phyloP scores from a whole-genome alignment of 23 tunicate genomes.

The Ciona savignyi region DNA sequence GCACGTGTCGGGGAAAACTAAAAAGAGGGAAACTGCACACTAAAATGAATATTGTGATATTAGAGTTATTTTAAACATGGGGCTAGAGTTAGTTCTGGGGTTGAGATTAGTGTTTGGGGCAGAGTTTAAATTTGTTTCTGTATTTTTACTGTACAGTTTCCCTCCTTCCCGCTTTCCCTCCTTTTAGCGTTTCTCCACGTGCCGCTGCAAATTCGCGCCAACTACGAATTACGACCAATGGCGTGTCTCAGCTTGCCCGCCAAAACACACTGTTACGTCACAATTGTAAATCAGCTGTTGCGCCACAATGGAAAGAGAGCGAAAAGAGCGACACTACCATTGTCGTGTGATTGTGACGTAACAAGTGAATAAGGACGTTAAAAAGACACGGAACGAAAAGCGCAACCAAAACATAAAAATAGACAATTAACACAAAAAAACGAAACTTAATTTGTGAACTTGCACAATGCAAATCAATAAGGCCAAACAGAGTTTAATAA shows the following conservation, averaged over 20 bases:
- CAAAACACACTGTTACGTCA: neutral
- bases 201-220: neutral
- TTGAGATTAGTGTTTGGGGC: too few relatives aligned
- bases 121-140: too few relatives aligned
- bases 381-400: neutral
- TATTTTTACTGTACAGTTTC: neutral
- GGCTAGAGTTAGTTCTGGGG: too few relatives aligned
- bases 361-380: neutral
- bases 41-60: too few relatives aligned
- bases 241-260: neutral
- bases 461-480: too few relatives aligned
- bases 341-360: neutral
- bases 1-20: too few relatives aligned
- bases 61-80: too few relatives aligned
- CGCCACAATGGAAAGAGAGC: neutral
- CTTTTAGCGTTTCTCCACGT: too few relatives aligned
- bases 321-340: neutral
- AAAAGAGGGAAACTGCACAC: too few relatives aligned
- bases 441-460: too few relatives aligned
- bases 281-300: neutral
- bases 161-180: neutral
- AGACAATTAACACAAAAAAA: too few relatives aligned
- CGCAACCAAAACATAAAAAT: neutral
- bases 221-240: neutral
- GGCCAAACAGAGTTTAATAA: too few relatives aligned